Base-by-base conservation (phyloP, 2,113 vertebrate species). In the Octodon degus region DNA sequence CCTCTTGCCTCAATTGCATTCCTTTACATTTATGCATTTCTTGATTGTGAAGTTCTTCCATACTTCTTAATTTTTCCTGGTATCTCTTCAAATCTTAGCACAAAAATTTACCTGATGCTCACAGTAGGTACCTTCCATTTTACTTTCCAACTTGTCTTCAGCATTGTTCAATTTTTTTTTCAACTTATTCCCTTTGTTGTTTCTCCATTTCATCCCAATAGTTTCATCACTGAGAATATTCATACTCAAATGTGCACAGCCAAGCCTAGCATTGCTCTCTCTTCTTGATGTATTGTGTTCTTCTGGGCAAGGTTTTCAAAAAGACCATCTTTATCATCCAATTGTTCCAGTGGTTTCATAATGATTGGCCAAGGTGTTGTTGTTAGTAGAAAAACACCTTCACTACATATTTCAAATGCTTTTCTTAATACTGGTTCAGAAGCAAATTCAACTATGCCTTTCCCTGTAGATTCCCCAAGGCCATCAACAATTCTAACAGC, bases 161-260 rank as follows among this genome's bases (percentile, higher is more conserved):
- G 99, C 99, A 98, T 99, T 99, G 43, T 99, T 99, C 98, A 99
- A 99, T 88, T 99, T 99, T 98, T 98, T 99, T 99, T 98, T 99
- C 99, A 91, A 99, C 99, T 98, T 99, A 99, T 72, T 99, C 99
- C 97, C 99, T 98, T 97, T 99, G 99, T 90, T 99, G 99, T 96
- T 99, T 99, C 98, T 99, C 99, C 99, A 99, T 99, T 96, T 99
- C 99, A 98, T 99, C 99, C 86, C 99, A 98, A 11, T 99, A 99
- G 98, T 99, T 99, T 99, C 99, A 99, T 70, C 99, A 98, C 96
- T 99, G 99, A 11, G 99, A 99, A 98, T 99, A 99, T 88, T 99
- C 99, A 96, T 99, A 99, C 95, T 99, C 99, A 98, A 99, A 99
- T 2, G 99, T 99, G 93, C 99, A 99, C 40, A 99, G 99, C 90